Evolutionary conservation across 2,888 invertebrate genomes (phyloP), one percentile per base, ranked within the genome.

Genomic region (Melangyna quadrimaculata): DNA sequence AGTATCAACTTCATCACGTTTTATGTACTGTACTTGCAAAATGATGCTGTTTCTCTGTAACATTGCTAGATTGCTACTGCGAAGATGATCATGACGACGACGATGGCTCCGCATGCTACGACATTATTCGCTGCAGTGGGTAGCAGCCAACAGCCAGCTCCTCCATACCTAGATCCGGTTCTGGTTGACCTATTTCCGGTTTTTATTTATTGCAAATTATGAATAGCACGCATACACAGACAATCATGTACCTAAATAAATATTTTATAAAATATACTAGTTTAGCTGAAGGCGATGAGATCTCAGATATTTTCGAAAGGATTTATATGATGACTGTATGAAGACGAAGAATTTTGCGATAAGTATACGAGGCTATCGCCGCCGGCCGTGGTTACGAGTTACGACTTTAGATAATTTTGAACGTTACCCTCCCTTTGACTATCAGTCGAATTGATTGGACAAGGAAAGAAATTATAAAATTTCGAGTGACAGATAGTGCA

Each of bases 171-270:
- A 80, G 87, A 87, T 88, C 88, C 88, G 88, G 87, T 88, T 88
- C 82, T 87, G 87, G 80, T 87, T 88, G 88, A 88, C 88, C 88
- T 88, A 87, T 87, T 88, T 88, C 88, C 88, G 88, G 88, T 88
- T 87, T 82, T 82, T 87, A 83, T 72, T 80, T 78, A 73, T n/a
- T 77, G 67, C 78, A 37, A 81, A 81, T 81, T 81, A 86, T 86
- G 75, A 84, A 75, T 61, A 77, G 27, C 67, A 78, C 69, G 8
- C 51, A 29, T 61, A 67, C 72, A 24, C 27, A 35, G n/a, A 51
- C 22, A 63, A 7, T 9, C 27, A 61, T 55, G 73, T 40, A n/a
- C n/a, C n/a, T n/a, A 61, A 71, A 43, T 32, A 53, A 27, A 69
- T 37, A 67, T 32, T 61, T 69, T 70, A 61, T 63, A 53, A 65